These are phyloP conservation scores for Luidia sarsii DNA, from an alignment of 53 echinoderm and acorn worm genomes.

Conservation along the genomic window DNA sequence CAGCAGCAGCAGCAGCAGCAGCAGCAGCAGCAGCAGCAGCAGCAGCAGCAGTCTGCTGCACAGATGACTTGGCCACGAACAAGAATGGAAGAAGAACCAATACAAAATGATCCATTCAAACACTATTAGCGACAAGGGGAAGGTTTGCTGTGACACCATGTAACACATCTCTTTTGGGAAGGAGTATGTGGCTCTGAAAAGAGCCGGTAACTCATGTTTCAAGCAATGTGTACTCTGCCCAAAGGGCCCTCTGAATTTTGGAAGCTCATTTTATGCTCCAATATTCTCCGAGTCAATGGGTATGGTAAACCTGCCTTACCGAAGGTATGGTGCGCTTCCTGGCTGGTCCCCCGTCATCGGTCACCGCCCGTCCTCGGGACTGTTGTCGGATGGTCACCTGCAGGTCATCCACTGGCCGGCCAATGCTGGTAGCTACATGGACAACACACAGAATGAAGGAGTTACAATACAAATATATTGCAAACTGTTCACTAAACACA, in stretches of 20 bases:
- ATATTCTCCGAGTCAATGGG: no score
- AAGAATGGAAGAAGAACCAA: neutral
- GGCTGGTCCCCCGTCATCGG: constrained; percentile 31
- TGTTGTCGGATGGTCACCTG: constrained; percentile 56
- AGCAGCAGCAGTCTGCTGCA: neutral
- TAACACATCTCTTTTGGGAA: no score
- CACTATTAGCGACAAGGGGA: no score
- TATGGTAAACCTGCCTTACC: no score
- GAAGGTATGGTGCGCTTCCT: constrained; percentile 27
- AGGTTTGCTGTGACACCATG: no score
- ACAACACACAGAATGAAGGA: neutral
- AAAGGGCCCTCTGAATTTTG: no score
- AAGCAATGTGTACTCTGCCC: no score
- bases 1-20: constrained; percentile 10
- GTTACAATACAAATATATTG: neutral
- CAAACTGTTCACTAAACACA: no score
- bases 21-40: neutral
- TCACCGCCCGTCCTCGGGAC: constrained; percentile 48
- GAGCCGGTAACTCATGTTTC: no score
- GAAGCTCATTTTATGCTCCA: no score
- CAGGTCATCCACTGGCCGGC: constrained; percentile 40
- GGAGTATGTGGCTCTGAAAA: no score
- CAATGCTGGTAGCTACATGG: constrained; percentile 22
- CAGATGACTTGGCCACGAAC: neutral
- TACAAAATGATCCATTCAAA: no score